Base-by-base conservation (phyloP, 2,113 vertebrate genomes). In the Irena cyanogastra region DNA sequence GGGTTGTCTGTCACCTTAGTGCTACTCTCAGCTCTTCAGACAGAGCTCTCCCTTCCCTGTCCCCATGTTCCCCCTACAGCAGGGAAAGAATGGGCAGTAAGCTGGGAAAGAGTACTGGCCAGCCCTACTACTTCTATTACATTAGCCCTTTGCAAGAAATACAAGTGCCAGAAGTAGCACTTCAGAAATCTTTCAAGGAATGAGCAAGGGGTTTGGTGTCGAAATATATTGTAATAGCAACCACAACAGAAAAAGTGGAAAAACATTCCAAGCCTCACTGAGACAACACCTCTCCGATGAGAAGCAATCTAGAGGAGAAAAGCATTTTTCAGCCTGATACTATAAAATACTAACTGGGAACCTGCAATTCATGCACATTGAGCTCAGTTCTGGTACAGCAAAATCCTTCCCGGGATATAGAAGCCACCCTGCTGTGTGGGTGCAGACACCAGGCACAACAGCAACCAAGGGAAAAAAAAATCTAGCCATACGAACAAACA, bases 61-160 rank as follows among this genome's bases (percentile, higher is more conserved):
- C 26, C 41, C 44, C 18, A 16, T 14, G 27, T 27, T 3, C 33
- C 22, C 13, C 4, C 3, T 11, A 4, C 6, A 35, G 8, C 2
- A 2, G 82, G 44, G 17, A 88, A 35, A 63, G 12, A 33, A 77
- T 14, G 9, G 28, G 50, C 16, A 59, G 6, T 13, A 57, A 45
- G 10, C 23, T 54, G 49, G 16, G 31, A 59, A 56, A 45, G 75
- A 92, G 35, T 27, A 87, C 18, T 41, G 69, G 23, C 22, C n/a
- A 82, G 44, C 24, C 5, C 30, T 39, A 27, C 21, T 23, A 39
- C 52, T 65, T 26, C 44, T 77, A 20, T 63, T 54, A 31, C 9
- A 44, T 74, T 78, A 83, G 82, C 22, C 11, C 39, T 84, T 44
- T 63, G 19, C 60, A 89, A 80, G 80, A 80, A 77, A 66, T 30